Evolutionary conservation across 2,888 invertebrate genomes (phyloP).

Genomic region (Julus scandinavius): DNA sequence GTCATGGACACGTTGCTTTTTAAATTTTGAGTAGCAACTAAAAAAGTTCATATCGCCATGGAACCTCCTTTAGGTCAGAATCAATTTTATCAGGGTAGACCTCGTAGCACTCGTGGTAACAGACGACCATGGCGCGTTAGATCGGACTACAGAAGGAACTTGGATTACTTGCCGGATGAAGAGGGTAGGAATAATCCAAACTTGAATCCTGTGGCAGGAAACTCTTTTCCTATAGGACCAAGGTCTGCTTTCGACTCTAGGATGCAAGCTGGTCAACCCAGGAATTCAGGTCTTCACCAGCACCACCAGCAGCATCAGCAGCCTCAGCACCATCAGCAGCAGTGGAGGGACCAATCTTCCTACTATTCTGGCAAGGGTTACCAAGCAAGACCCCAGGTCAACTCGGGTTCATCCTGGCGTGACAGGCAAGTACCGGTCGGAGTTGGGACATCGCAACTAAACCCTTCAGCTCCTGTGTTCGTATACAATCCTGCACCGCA

Average conservation of each 20-base stretch:
- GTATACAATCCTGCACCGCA: neutral
- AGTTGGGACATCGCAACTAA: neutral
- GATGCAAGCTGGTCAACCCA: too few species aligned
- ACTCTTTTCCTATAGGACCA: neutral
- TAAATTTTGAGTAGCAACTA: neutral
- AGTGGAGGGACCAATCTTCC: neutral
- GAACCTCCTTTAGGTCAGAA: neutral
- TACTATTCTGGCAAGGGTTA: neutral
- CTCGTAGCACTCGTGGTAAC: neutral
- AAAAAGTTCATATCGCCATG: neutral
- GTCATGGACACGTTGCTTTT: neutral
- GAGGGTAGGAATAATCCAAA: neutral
- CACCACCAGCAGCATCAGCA: neutral
- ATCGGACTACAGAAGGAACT: neutral
- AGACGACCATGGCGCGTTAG: conserved; percentile 5
- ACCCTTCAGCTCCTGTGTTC: neutral
- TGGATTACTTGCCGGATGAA: neutral
- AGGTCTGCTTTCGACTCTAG: neutral
- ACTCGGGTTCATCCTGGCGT: neutral
- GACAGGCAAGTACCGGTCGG: neutral
- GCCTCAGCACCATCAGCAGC: neutral
- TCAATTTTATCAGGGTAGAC: neutral
- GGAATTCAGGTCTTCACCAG: neutral
- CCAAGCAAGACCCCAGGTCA: neutral
- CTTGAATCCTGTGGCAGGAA: neutral